Evolutionary conservation across 2,888 invertebrate genomes (phyloP).

Genomic region (Megaustenia siamemsis): DNA sequence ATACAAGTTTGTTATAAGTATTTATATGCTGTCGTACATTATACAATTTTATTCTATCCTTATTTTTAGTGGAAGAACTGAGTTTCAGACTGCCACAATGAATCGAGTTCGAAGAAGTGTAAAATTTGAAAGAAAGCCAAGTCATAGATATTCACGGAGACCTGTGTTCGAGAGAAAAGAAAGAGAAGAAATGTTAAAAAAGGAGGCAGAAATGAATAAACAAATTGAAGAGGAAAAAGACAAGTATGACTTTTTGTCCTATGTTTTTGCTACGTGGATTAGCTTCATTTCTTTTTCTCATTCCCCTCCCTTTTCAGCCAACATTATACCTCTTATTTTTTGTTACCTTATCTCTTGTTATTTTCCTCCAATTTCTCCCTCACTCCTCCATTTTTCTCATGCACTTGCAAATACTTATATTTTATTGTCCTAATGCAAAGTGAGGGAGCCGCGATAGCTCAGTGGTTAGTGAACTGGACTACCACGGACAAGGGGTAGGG

Average conservation of each 20-base stretch:
- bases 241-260: slow-evolving; percentile 25
- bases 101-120: slow-evolving; percentile 92
- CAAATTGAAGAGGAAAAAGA: slow-evolving; percentile 60
- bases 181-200: slow-evolving; percentile 67
- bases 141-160: slow-evolving; percentile 95
- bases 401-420: too few species aligned
- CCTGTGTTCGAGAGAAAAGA: slow-evolving; percentile 81
- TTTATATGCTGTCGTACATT: too few species aligned
- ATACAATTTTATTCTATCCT: too few species aligned
- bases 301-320: not conserved
- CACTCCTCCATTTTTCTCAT: too few species aligned
- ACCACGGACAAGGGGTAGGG: too few species aligned
- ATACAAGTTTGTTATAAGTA: too few species aligned
- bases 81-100: slow-evolving; percentile 96
- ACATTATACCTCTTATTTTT: not conserved
- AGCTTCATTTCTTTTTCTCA: not conserved
- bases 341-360: not conserved
- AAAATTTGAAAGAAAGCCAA: slow-evolving; percentile 96
- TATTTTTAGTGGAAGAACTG: slow-evolving; percentile 94
- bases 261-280: not conserved
- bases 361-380: not conserved
- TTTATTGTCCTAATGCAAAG: too few species aligned
- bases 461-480: too few species aligned
- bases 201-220: slow-evolving; percentile 61
- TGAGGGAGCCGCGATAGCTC: too few species aligned